Evolutionary conservation across 1,140 invertebrate species (phyloP).

Genomic region (Magallana angulata): DNA sequence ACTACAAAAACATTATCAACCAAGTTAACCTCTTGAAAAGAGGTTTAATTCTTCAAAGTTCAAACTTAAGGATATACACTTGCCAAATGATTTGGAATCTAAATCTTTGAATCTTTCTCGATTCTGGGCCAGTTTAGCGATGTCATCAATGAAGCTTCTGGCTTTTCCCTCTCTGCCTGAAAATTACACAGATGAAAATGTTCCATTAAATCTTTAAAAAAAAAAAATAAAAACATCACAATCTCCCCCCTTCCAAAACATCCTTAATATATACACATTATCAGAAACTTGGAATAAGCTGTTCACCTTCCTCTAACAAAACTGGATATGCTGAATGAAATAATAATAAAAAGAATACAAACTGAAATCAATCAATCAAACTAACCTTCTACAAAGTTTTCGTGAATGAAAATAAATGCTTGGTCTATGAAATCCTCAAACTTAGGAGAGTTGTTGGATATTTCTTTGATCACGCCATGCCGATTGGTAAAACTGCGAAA

Average conservation of each 20-base stretch:
- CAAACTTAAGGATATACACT: slow-evolving; percentile 30
- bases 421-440: slow-evolving; percentile 64
- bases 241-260: too few relatives aligned
- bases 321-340: too few relatives aligned
- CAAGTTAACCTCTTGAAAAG: not conserved
- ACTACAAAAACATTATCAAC: too few relatives aligned
- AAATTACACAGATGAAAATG: slow-evolving; percentile 2
- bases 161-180: slow-evolving; percentile 67
- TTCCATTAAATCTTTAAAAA: too few relatives aligned
- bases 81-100: slow-evolving; percentile 71
- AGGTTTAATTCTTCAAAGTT: not conserved
- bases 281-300: too few relatives aligned
- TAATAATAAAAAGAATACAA: not conserved
- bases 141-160: slow-evolving; percentile 65
- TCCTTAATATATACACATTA: too few relatives aligned
- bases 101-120: slow-evolving; percentile 67
- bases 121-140: slow-evolving; percentile 68
- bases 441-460: slow-evolving; percentile 62
- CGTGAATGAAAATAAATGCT: slow-evolving; percentile 67
- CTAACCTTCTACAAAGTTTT: slow-evolving; percentile 70
- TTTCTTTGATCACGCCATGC: slow-evolving; percentile 68
- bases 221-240: too few relatives aligned
- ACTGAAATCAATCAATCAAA: not conserved
- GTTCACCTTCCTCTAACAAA: too few relatives aligned
- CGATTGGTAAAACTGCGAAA: slow-evolving; percentile 69